A percentile compares a stretch with the other conserved stretches of the same genome.
These are phyloP conservation scores for Epizoanthus stellaris DNA, from an alignment of 92 coral and sea anemone genomes.

Conservation along the genomic window DNA sequence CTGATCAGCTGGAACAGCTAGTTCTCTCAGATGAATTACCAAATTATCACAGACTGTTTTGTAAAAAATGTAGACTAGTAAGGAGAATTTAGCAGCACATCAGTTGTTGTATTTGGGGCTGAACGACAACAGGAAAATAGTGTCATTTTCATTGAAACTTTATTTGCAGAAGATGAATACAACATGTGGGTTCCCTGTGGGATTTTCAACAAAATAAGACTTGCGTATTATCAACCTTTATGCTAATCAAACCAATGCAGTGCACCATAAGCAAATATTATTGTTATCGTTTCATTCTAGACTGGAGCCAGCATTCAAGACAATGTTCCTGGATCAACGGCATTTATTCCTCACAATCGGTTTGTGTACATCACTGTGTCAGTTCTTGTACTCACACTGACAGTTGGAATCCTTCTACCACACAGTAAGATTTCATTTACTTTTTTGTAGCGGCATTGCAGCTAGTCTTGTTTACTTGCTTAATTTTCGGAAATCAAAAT, in stretches of 20 bases:
- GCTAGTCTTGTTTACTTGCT: background rate
- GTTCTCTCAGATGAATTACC: too few relatives aligned
- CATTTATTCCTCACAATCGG: constrained; percentile 88
- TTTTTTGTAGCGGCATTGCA: background rate
- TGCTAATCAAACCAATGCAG: too few relatives aligned
- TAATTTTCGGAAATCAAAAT: background rate
- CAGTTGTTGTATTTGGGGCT: too few relatives aligned
- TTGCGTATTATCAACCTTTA: background rate
- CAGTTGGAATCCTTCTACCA: constrained; percentile 89
- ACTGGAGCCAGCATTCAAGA: constrained; percentile 74
- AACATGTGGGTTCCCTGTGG: too few relatives aligned
- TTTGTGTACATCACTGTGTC: constrained; percentile 78
- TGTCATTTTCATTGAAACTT: too few relatives aligned
- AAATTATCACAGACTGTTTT: too few relatives aligned
- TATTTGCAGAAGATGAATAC: too few relatives aligned
- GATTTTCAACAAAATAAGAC: too few relatives aligned
- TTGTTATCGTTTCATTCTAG: background rate
- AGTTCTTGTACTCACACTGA: constrained; percentile 68
- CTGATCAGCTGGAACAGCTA: too few relatives aligned
- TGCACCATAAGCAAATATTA: background rate
- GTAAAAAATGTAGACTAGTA: too few relatives aligned
- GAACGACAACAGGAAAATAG: too few relatives aligned
- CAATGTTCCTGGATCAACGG: constrained; percentile 80
- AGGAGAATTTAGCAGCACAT: too few relatives aligned
- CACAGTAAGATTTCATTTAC: constrained; percentile 69